phyloP scores from a whole-genome alignment of 2,797 vertebrate genomes.

The Meda fulgida region DNA sequence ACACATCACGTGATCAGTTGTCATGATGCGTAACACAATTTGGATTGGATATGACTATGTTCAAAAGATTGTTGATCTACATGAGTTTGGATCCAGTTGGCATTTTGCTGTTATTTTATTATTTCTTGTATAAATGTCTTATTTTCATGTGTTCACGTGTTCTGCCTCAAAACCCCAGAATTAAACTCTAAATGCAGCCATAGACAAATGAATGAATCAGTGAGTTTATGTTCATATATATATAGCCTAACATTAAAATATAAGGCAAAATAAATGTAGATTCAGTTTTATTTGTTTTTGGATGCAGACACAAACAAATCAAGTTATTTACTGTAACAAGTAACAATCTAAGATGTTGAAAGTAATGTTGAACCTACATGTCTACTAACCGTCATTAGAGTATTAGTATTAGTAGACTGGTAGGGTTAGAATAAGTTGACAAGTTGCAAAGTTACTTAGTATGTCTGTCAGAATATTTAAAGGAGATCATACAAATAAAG shows the following conservation, averaged over 20 bases:
- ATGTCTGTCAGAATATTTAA: no score
- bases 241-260: not conserved
- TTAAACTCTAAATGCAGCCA: not conserved
- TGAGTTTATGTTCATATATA: not conserved
- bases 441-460: no score
- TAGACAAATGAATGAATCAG: not conserved
- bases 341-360: not conserved
- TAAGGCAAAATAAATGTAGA: not conserved
- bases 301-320: not conserved
- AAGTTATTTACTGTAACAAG: not conserved
- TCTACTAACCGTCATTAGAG: no score
- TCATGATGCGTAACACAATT: not conserved
- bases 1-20: not conserved
- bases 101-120: not conserved
- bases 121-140: not conserved
- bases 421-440: no score
- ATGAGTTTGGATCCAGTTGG: not conserved
- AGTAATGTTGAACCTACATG: no score
- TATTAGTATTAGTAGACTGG: no score
- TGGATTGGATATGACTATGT: not conserved
- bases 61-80: not conserved
- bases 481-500: no score
- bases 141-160: not conserved
- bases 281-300: not conserved
- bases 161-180: no score